Evolutionary conservation across 1,140 invertebrate species (phyloP).

Genomic region (Acyrthosiphon pisum): DNA sequence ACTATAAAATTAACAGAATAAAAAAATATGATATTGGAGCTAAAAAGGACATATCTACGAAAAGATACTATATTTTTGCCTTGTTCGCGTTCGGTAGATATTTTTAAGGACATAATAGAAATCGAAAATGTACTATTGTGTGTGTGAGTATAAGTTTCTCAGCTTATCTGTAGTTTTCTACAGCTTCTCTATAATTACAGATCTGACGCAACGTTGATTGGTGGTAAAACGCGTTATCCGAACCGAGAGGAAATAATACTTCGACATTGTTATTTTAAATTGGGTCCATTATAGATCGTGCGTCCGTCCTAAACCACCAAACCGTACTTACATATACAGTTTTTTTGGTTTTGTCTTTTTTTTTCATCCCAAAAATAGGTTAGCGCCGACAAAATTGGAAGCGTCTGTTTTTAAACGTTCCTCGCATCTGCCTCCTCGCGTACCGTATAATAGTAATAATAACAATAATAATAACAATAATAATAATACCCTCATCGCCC

Average conservation of each 20-base stretch:
- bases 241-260: background rate
- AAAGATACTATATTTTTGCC: background rate
- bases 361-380: background rate
- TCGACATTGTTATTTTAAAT: background rate
- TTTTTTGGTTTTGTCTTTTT: background rate
- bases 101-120: background rate
- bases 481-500: background rate
- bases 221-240: background rate
- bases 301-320: background rate
- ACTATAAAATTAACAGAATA: background rate
- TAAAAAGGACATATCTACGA: accelerated
- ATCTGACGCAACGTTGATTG: background rate
- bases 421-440: background rate
- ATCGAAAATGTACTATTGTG: background rate
- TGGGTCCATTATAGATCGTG: background rate
- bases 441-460: background rate
- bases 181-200: background rate
- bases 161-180: background rate
- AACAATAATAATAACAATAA: slow-evolving; percentile 20
- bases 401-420: background rate
- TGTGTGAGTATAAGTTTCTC: background rate
- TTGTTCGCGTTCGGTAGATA: background rate
- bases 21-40: background rate
- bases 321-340: background rate
- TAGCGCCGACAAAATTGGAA: background rate